Evolutionary conservation across 2,888 invertebrate species (phyloP).

Genomic region (Meta bourneti): DNA sequence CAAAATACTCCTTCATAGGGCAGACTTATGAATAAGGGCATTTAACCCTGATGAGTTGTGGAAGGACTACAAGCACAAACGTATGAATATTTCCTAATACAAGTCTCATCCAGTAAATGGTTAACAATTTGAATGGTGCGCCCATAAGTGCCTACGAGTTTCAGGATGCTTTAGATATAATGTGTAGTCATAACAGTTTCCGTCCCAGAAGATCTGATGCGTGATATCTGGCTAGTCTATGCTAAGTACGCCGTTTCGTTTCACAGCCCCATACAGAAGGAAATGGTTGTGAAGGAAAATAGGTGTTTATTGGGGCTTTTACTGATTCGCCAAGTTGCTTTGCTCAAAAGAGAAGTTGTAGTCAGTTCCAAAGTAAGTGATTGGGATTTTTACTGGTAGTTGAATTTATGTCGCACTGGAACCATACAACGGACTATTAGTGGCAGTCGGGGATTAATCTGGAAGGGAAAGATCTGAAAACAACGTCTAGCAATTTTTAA

Average conservation of each 20-base stretch:
- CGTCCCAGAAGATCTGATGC: slow-evolving; percentile 8
- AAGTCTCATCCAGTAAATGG: slow-evolving; percentile 16
- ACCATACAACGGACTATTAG: too few species aligned
- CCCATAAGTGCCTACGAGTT: slow-evolving; percentile 12
- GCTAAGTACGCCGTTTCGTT: slow-evolving; percentile 14
- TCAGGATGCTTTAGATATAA: slow-evolving; percentile 14
- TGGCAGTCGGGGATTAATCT: too few species aligned
- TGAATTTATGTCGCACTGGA: too few species aligned
- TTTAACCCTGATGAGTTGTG: neutral
- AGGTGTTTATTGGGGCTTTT: neutral
- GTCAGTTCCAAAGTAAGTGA: too few species aligned
- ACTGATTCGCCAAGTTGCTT: neutral
- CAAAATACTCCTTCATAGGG: too few species aligned
- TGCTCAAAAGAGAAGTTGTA: too few species aligned
- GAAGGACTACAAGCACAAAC: neutral
- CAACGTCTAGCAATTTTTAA: too few species aligned
- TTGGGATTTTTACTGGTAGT: too few species aligned
- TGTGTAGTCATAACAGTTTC: slow-evolving; percentile 30
- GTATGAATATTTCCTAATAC: slow-evolving; percentile 14
- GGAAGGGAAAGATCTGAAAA: too few species aligned
- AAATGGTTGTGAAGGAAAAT: neutral
- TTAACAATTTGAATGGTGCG: slow-evolving; percentile 20
- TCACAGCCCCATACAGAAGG: neutral
- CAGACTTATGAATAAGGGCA: neutral
- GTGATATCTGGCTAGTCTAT: neutral